Evolutionary conservation across 1,140 invertebrate species (phyloP), one percentile per base, ranked within the genome.

Genomic region (Acromyrmex heyeri): DNA sequence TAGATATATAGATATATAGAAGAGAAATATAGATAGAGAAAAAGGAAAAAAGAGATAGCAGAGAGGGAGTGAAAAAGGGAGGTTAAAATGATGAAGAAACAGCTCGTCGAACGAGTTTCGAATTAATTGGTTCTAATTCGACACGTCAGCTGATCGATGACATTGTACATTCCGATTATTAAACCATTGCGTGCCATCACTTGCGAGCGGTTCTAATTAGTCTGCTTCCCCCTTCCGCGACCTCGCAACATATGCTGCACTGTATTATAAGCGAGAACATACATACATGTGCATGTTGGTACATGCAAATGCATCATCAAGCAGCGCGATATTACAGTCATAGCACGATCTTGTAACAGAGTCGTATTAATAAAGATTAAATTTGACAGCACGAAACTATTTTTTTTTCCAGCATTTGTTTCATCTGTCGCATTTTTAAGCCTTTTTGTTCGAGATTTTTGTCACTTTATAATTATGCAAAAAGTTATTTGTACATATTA

Each of bases 41-140:
- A 30, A 3, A 48, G 34, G 30, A 18, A 10, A 14, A 44, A 18
- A 65, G n/a, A 30, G 27, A 5, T 3, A 12, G 3, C 8, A 24
- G 21, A 62, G 6, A 16, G 16, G 4, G 8, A 8, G 1, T 8
- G 6, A 7, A 34, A 12, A 1, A 64, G 8, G n/a, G 27, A 18
- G 0, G 3, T 1, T 44, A 48, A 48, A 69, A 16, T 16, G 57
- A 62, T 12, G 38, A 44, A 34, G 14, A 83, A 83, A 48, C 24
- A 3, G 21, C 6, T 65, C 55, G 16, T 65, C 21, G 38, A 78
- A 59, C 21, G 59, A 72, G 82, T 75, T 76, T 88, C 48, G 55
- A 87, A 87, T 88, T 87, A 75, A 72, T 27, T 55, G 77, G 44
- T 34, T 57, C 34, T 81, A 86, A 79, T 67, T 86, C n/a, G 76